Evolutionary conservation across 35 echinoderm and acorn worm genomes (phyloP).

Genomic region (Hemicentrotus pulcherrimus): DNA sequence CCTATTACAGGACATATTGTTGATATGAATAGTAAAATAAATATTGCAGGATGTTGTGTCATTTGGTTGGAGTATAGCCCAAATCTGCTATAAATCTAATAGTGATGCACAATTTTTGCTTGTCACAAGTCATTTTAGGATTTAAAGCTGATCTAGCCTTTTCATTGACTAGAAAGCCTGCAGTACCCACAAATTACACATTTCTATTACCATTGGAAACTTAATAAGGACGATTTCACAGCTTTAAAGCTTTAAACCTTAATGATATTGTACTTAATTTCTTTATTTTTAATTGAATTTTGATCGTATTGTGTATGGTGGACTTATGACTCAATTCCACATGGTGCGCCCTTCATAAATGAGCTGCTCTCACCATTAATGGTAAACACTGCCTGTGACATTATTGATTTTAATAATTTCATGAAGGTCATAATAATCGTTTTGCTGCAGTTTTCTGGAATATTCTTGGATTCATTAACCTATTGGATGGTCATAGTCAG

Average conservation of each 20-base stretch:
- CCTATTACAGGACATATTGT: neutral
- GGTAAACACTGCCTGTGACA: neutral
- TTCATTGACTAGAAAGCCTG: neutral
- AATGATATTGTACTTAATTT: neutral
- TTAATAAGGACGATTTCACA: neutral
- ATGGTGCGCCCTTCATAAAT: neutral
- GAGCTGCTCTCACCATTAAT: neutral
- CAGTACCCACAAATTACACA: neutral
- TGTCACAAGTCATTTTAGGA: neutral
- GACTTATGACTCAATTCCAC: neutral
- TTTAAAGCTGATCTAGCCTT: neutral
- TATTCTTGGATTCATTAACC: neutral
- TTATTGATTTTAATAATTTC: neutral
- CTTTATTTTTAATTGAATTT: neutral
- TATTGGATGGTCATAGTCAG: neutral
- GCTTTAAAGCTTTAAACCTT: neutral
- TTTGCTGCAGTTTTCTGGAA: neutral
- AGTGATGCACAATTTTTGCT: neutral
- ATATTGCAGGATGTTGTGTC: neutral
- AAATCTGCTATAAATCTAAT: neutral
- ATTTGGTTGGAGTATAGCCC: neutral
- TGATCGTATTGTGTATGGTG: neutral
- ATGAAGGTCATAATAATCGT: neutral
- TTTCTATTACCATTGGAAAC: neutral
- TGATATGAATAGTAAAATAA: neutral